A percentile compares a stretch with the other conserved stretches of the same genome.
Conservation (phyloP, 2,888 invertebrate genomes). For the Plutella xylostella region DNA sequence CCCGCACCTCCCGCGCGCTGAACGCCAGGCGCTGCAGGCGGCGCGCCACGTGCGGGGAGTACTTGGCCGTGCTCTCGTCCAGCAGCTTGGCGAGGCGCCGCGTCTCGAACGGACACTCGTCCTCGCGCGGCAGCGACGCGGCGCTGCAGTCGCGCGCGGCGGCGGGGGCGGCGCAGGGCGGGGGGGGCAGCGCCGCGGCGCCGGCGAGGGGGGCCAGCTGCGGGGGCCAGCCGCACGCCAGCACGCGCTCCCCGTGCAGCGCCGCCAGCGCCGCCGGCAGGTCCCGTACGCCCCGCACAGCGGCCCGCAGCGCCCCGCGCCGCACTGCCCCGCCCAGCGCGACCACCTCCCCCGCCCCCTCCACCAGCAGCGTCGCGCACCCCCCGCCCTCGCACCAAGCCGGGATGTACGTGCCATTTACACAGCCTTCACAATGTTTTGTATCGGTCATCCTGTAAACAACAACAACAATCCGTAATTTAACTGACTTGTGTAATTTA, state of each 20-base stretch:
- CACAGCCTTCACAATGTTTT: constrained; percentile 32
- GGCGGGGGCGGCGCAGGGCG: constrained; percentile 32
- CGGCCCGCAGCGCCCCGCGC: constrained; percentile 34
- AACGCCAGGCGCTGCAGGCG: constrained; percentile 33
- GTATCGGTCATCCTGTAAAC: no score
- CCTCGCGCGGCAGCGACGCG: constrained; percentile 34
- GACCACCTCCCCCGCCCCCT: no score
- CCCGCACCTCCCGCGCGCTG: constrained; percentile 23
- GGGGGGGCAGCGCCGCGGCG: constrained; percentile 35
- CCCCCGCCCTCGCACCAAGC: constrained; percentile 49
- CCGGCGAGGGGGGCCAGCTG: not conserved
- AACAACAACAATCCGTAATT: no score
- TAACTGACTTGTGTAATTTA: no score
- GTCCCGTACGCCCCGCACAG: no score
- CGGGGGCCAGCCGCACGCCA: not conserved
- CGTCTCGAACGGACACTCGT: constrained; percentile 43
- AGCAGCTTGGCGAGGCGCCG: constrained; percentile 41
- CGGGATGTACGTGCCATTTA: constrained; percentile 70
- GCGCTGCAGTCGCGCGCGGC: constrained; percentile 23
- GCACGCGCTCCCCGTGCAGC: constrained; percentile 35
- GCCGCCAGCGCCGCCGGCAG: constrained; percentile 25
- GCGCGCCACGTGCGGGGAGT: constrained; percentile 32
- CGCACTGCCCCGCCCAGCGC: constrained; percentile 29
- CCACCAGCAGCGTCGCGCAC: constrained; percentile 20
- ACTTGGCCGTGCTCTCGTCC: constrained; percentile 34